A percentile compares a stretch with the other conserved stretches of the same genome.
Conservation (phyloP, 2,888 invertebrate genomes). For the Lasioglossum villosulum region DNA sequence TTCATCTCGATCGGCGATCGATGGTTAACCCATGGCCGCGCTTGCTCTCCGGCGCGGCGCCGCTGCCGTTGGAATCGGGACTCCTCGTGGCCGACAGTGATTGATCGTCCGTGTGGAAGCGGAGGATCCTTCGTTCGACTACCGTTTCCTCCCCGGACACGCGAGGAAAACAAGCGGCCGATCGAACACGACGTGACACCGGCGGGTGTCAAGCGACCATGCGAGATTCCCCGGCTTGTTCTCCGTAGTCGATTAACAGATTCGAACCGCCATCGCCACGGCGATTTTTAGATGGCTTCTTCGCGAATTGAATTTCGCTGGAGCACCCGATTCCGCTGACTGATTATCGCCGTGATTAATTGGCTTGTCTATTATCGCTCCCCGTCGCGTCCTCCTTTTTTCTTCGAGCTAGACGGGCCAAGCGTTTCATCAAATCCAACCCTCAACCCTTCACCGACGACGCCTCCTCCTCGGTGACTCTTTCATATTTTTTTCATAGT, state of each 20-base stretch:
- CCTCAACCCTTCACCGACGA: not conserved
- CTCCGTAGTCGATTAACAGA: slow-evolving; percentile 31
- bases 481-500: not conserved
- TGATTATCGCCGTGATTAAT: slow-evolving; percentile 6
- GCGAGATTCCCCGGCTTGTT: slow-evolving; percentile 26
- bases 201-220: slow-evolving; percentile 43
- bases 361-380: slow-evolving; percentile 2
- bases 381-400: not conserved
- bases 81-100: slow-evolving; percentile 65
- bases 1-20: slow-evolving; percentile 67
- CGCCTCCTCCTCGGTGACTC: not conserved
- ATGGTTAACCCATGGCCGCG: slow-evolving; percentile 42
- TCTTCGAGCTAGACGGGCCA: not conserved
- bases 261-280: slow-evolving; percentile 3
- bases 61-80: slow-evolving; percentile 32
- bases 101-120: slow-evolving; percentile 63
- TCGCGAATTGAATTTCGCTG: not conserved
- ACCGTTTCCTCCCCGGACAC: slow-evolving; percentile 56
- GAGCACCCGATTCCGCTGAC: not conserved
- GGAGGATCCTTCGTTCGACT: slow-evolving; percentile 48
- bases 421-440: not conserved
- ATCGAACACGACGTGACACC: slow-evolving; percentile 60
- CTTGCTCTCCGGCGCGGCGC: slow-evolving; percentile 12
- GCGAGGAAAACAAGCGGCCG: slow-evolving; percentile 52
- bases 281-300: slow-evolving; percentile 2